A percentile compares a stretch with the other conserved stretches of the same genome.
Evolutionary conservation across 2,888 invertebrate genomes (phyloP).

Genomic region (Platycheirus albimanus): DNA sequence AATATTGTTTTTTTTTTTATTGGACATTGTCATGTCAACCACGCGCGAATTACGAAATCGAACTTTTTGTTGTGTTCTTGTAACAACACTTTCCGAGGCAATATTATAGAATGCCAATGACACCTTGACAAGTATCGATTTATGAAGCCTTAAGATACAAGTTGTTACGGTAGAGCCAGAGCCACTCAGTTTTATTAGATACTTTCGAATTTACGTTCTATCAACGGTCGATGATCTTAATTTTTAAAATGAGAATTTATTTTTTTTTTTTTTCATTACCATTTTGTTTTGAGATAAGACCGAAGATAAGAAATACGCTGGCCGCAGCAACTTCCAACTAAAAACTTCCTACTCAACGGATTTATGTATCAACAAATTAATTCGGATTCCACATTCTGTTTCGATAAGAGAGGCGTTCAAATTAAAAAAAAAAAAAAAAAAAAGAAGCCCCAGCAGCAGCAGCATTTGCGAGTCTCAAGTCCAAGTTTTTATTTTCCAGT

Average conservation of each 20-base stretch:
- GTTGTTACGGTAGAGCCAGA: not conserved
- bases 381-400: conserved; percentile 14
- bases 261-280: not conserved
- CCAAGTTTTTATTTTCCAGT: conserved; percentile 45
- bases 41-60: conserved; percentile 5
- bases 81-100: conserved; percentile 5
- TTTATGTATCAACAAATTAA: conserved; percentile 3
- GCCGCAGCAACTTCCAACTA: conserved; percentile 36
- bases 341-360: not conserved
- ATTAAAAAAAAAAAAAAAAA: too few species aligned
- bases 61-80: conserved; percentile 10
- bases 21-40: too few species aligned
- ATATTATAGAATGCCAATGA: conserved; percentile 22
- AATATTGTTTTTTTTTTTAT: too few species aligned
- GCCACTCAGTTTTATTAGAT: not conserved
- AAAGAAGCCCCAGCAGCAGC: conserved; percentile 11
- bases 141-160: conserved; percentile 52
- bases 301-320: not conserved
- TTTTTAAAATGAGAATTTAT: not conserved
- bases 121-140: conserved; percentile 27
- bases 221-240: conserved; percentile 39
- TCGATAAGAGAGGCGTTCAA: conserved; percentile 38
- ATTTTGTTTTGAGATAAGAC: conserved; percentile 20
- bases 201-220: not conserved
- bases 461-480: conserved; percentile 11